phyloP scores from a whole-genome alignment of 1,140 invertebrate genomes.

The Drosophila serrata region DNA sequence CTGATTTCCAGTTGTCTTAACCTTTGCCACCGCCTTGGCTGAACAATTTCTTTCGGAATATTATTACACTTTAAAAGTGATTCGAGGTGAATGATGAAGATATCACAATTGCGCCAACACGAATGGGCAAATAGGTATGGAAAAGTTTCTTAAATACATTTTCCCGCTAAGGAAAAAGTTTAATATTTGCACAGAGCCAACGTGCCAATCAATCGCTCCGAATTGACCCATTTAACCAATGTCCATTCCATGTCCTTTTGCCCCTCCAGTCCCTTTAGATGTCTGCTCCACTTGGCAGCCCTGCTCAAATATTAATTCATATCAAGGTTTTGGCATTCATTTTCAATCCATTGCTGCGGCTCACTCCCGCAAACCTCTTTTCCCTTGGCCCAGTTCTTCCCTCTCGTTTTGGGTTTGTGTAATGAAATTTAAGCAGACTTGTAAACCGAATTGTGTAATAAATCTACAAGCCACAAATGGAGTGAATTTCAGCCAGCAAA shows the following conservation, averaged over 20 bases:
- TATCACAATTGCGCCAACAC: neutral
- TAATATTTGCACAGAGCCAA: slow-evolving; percentile 30
- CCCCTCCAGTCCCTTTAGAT: slow-evolving; percentile 32
- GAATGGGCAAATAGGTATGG: neutral
- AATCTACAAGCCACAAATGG: slow-evolving; percentile 74
- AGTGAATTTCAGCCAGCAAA: slow-evolving; percentile 60
- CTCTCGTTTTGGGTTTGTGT: slow-evolving; percentile 62
- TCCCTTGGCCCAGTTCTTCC: slow-evolving; percentile 45
- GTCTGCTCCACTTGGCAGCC: slow-evolving; percentile 60
- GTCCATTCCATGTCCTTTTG: slow-evolving; percentile 36
- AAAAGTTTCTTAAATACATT: slow-evolving; percentile 11
- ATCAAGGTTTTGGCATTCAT: slow-evolving; percentile 80
- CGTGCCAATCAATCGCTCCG: slow-evolving; percentile 40
- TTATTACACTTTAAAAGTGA: slow-evolving; percentile 6
- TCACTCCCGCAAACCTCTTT: slow-evolving; percentile 6
- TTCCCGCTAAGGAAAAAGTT: slow-evolving; percentile 10
- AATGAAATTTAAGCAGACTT: slow-evolving; percentile 81
- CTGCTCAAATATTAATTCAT: slow-evolving; percentile 83
- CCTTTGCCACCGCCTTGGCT: slow-evolving; percentile 35
- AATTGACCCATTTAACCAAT: slow-evolving; percentile 61
- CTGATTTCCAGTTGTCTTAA: slow-evolving; percentile 28
- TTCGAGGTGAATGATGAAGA: slow-evolving; percentile 4
- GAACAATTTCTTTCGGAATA: slow-evolving; percentile 8
- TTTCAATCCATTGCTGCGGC: slow-evolving; percentile 50
- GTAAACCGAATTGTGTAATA: slow-evolving; percentile 73